These are phyloP conservation scores for Atherinosoma microstoma DNA, from an alignment of 2,797 vertebrate genomes.

Conservation along the genomic window DNA sequence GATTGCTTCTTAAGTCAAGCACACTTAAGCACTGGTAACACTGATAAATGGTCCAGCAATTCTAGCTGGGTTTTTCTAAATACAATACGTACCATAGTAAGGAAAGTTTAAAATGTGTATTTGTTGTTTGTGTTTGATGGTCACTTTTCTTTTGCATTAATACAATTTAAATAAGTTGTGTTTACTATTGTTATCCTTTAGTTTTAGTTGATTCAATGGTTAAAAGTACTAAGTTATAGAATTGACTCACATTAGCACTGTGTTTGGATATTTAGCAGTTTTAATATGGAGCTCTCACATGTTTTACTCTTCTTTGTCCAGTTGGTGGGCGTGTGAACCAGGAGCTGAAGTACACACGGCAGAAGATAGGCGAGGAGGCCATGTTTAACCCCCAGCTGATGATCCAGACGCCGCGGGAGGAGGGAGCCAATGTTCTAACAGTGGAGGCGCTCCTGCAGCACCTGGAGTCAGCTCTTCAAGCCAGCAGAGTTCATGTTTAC, in stretches of 20 bases:
- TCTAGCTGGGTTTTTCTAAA: background rate
- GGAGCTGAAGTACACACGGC: slow-evolving; percentile 96
- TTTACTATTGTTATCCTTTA: background rate
- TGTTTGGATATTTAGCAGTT: slow-evolving; percentile 8
- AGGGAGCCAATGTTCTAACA: slow-evolving; percentile 92
- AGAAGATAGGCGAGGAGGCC: slow-evolving; percentile 98
- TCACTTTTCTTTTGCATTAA: background rate
- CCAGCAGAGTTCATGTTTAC: slow-evolving; percentile 95
- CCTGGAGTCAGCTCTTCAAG: slow-evolving; percentile 93
- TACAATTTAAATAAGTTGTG: background rate
- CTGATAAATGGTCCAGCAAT: background rate
- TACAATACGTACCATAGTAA: background rate
- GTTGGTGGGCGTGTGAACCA: slow-evolving; percentile 97
- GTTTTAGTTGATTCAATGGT: background rate
- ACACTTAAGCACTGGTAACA: slow-evolving; percentile 11
- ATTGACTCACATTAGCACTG: background rate
- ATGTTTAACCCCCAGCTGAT: slow-evolving; percentile 99
- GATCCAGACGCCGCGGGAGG: slow-evolving; percentile 97
- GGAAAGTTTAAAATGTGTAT: background rate
- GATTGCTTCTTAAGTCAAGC: slow-evolving; percentile 33
- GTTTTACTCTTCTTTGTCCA: slow-evolving; percentile 66
- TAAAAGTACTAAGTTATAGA: background rate
- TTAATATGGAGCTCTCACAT: background rate
- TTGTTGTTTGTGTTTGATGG: background rate
- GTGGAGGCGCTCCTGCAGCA: slow-evolving; percentile 94